phyloP scores from a whole-genome alignment of 2,113 vertebrate species.

The Caranx melampygus region DNA sequence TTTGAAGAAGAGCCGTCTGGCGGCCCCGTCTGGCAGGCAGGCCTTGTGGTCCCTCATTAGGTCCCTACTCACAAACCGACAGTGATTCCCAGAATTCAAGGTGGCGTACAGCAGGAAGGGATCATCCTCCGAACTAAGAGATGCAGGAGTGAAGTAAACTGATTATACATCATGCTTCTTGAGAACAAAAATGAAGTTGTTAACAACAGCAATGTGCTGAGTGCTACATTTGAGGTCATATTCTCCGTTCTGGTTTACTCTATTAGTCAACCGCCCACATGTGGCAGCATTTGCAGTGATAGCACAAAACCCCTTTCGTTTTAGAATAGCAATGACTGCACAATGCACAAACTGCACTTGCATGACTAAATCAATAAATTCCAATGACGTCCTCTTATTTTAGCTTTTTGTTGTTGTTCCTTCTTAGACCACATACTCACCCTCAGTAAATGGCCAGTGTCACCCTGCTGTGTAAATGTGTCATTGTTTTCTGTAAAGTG shows the following conservation, averaged over 20 bases:
- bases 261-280: background rate
- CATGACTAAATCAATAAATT: background rate
- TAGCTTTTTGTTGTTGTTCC: background rate
- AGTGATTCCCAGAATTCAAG: constrained; percentile 92
- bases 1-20: constrained; percentile 92
- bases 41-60: constrained; percentile 98
- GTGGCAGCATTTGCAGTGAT: background rate
- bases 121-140: constrained; percentile 92
- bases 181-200: background rate
- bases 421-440: background rate
- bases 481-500: background rate
- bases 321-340: background rate
- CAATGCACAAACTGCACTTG: background rate
- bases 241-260: background rate
- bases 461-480: background rate
- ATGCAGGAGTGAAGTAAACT: background rate
- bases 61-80: constrained; percentile 92
- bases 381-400: background rate
- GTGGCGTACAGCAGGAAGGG: constrained; percentile 94
- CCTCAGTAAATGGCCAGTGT: background rate
- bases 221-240: background rate
- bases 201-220: background rate
- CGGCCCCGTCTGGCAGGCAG: constrained; percentile 83
- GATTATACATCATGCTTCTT: background rate
- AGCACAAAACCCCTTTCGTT: background rate